Evolutionary conservation across 2,113 vertebrate genomes (phyloP).

Genomic region (Triplophysa dalaica): DNA sequence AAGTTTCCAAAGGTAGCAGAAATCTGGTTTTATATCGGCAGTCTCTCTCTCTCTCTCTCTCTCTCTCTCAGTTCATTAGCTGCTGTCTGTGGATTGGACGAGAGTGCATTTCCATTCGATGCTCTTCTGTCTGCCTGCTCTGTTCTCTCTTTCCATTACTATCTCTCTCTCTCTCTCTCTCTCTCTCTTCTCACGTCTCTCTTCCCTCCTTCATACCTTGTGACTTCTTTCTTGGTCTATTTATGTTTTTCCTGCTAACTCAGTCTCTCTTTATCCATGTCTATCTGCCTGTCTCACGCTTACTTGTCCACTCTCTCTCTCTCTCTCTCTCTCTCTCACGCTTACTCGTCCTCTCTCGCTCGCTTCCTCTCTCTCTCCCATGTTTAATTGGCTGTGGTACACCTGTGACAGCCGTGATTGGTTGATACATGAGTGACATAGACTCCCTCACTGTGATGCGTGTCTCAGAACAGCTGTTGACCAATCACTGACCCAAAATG

Average conservation of each 20-base stretch:
- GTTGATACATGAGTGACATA: conserved; percentile 36
- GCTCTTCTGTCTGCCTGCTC: background rate
- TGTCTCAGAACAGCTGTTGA: conserved; percentile 38
- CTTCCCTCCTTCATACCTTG: background rate
- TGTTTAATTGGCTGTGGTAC: background rate
- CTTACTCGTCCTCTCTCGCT: background rate
- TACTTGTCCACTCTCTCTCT: background rate
- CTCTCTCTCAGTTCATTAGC: conserved; percentile 6
- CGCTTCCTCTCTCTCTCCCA: conserved; percentile 8
- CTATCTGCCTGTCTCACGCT: background rate
- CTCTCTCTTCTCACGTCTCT: conserved; percentile 13
- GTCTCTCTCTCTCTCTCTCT: conserved; percentile 17
- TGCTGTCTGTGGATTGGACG: background rate
- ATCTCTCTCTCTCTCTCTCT: conserved; percentile 14
- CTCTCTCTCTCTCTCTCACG: background rate
- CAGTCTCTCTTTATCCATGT: conserved; percentile 20
- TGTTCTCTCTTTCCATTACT: background rate
- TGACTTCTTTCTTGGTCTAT: conserved; percentile 24
- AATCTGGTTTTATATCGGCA: conserved; percentile 2
- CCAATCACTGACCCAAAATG: conserved; percentile 30
- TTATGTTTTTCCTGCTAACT: background rate
- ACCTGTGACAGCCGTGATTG: conserved; percentile 43
- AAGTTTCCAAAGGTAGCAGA: conserved; percentile 47
- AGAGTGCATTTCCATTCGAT: conserved; percentile 9
- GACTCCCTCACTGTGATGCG: background rate